phyloP scores from a whole-genome alignment of 2,113 vertebrate species.

The Garra rufa region DNA sequence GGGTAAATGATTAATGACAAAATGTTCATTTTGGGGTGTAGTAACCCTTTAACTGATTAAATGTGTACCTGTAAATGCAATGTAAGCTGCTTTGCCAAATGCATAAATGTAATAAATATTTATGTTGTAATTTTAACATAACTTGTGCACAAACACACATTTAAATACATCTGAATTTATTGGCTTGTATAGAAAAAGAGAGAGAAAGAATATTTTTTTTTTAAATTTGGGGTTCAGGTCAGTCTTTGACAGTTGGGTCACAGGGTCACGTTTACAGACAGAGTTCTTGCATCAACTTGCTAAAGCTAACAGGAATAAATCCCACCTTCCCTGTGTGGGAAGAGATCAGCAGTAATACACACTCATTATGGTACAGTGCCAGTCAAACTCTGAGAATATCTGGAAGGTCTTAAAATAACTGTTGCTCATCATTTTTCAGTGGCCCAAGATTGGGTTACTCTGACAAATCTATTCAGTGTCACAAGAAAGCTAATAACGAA shows the following conservation, averaged over 20 bases:
- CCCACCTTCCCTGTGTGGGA: slow-evolving; percentile 23
- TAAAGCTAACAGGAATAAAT: neutral
- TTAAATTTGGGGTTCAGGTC: neutral
- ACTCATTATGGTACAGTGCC: slow-evolving; percentile 37
- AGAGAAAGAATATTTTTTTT: neutral
- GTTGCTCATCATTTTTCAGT: slow-evolving; percentile 35
- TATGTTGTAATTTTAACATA: neutral
- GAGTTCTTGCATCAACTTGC: neutral
- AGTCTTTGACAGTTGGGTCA: neutral
- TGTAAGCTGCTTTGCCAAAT: neutral
- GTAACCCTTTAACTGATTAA: too few relatives aligned
- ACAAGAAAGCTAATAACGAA: slow-evolving; percentile 34
- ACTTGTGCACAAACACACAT: neutral
- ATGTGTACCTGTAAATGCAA: neutral
- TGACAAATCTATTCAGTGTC: slow-evolving; percentile 41
- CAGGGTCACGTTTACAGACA: neutral
- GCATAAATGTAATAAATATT: neutral
- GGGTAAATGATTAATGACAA: too few relatives aligned
- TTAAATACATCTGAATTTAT: neutral
- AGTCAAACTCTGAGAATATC: slow-evolving; percentile 33
- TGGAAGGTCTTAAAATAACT: slow-evolving; percentile 33
- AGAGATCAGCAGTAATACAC: slow-evolving; percentile 32
- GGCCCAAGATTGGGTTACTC: slow-evolving; percentile 30
- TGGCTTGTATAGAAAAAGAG: neutral
- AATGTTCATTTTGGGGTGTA: too few relatives aligned